Conservation (phyloP, 2,113 vertebrate genomes). For the Desmodus rotundus region DNA sequence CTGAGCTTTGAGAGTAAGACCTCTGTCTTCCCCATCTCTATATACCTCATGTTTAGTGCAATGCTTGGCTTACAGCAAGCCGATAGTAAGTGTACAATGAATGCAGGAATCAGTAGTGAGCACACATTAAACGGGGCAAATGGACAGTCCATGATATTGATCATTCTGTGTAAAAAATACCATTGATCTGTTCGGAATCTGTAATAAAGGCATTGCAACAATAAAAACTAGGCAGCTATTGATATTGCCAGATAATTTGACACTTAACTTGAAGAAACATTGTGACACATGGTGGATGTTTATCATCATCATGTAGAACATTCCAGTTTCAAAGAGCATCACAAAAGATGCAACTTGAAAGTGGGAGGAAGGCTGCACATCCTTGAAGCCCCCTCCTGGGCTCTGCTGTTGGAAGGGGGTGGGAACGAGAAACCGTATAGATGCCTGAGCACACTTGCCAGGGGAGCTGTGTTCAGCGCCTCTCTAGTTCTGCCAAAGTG, state of each 20-base stretch:
- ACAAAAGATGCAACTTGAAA: slow-evolving; percentile 64
- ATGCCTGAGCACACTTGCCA: slow-evolving; percentile 59
- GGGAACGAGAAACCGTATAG: slow-evolving; percentile 58
- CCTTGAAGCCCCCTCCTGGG: slow-evolving; percentile 63
- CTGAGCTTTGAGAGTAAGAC: not conserved
- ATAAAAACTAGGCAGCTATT: slow-evolving; percentile 55
- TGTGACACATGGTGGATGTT: slow-evolving; percentile 80
- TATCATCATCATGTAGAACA: slow-evolving; percentile 74
- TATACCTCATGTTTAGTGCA: not conserved
- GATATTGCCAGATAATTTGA: slow-evolving; percentile 55
- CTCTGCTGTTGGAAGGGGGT: slow-evolving; percentile 55
- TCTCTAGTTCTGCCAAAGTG: slow-evolving; percentile 68
- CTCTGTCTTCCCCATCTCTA: not conserved
- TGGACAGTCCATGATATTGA: not conserved
- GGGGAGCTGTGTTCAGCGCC: slow-evolving; percentile 25
- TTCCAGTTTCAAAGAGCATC: slow-evolving; percentile 67
- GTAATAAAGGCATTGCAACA: slow-evolving; percentile 20
- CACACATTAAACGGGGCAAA: not conserved
- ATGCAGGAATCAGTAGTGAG: not conserved
- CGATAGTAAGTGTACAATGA: not conserved
- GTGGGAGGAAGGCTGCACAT: slow-evolving; percentile 77
- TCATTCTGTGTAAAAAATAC: not conserved
- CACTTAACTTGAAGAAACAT: slow-evolving; percentile 69
- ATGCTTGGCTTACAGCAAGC: not conserved
- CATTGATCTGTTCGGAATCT: not conserved